Conservation (phyloP, 2,888 invertebrate species). For the Morpho deidamia region DNA sequence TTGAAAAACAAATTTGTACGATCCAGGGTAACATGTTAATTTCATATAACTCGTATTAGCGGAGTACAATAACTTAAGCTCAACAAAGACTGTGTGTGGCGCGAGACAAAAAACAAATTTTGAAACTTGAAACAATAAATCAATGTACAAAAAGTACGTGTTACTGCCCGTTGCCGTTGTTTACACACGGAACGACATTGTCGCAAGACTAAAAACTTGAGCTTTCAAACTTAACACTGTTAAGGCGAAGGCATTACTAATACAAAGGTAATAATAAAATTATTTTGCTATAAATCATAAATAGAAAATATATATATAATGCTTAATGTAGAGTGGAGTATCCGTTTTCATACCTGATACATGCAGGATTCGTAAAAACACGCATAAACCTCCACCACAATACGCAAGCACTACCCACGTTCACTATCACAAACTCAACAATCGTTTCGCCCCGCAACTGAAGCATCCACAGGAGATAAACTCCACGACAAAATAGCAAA, state of each 20-base stretch:
- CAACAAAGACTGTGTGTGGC: slow-evolving; percentile 65
- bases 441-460: too few species aligned
- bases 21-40: slow-evolving; percentile 1
- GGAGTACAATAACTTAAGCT: slow-evolving; percentile 1
- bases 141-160: slow-evolving; percentile 72
- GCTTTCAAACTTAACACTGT: neutral
- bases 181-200: slow-evolving; percentile 58
- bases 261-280: too few species aligned
- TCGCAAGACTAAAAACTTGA: slow-evolving; percentile 48
- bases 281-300: too few species aligned
- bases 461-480: too few species aligned
- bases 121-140: slow-evolving; percentile 73
- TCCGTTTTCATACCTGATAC: too few species aligned
- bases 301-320: too few species aligned
- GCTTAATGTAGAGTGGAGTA: too few species aligned
- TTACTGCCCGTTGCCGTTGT: slow-evolving; percentile 70
- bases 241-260: slow-evolving; percentile 11
- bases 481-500: too few species aligned
- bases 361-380: too few species aligned
- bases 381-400: too few species aligned
- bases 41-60: slow-evolving; percentile 2
- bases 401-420: too few species aligned
- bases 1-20: neutral
- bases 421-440: too few species aligned
- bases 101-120: slow-evolving; percentile 61